phyloP scores from a whole-genome alignment of 2,888 invertebrate species.

The Spodoptera picta region DNA sequence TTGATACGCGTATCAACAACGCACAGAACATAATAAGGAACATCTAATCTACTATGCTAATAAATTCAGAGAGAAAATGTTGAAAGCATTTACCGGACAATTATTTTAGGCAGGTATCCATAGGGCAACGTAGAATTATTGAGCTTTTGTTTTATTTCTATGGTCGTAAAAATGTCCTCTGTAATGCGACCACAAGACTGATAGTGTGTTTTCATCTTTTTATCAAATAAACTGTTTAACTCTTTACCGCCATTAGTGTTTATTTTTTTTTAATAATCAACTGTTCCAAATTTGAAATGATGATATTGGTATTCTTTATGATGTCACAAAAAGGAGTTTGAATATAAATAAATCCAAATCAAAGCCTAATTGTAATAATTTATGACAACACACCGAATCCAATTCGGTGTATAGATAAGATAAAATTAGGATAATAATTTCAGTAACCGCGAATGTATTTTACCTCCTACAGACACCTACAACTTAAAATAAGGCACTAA shows the following conservation, averaged over 20 bases:
- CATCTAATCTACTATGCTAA: slow-evolving; percentile 29
- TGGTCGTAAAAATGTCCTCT: slow-evolving; percentile 48
- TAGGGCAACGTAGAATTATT: slow-evolving; percentile 44
- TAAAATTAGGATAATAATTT: slow-evolving; percentile 28
- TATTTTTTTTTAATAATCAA: slow-evolving; percentile 19
- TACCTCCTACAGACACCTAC: slow-evolving; percentile 29
- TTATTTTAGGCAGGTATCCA: slow-evolving; percentile 53
- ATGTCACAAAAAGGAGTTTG: slow-evolving; percentile 7
- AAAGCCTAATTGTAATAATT: slow-evolving; percentile 19
- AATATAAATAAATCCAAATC: slow-evolving; percentile 13
- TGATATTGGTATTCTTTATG: slow-evolving; percentile 5
- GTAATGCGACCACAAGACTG: slow-evolving; percentile 37
- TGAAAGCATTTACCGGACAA: slow-evolving; percentile 59
- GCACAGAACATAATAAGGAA: no score
- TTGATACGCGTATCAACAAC: no score
- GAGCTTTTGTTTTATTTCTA: slow-evolving; percentile 40
- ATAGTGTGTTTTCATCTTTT: slow-evolving; percentile 43
- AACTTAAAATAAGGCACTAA: slow-evolving; percentile 14
- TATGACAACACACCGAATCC: slow-evolving; percentile 8
- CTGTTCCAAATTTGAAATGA: slow-evolving; percentile 16
- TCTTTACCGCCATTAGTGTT: slow-evolving; percentile 9
- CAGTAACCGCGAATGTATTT: slow-evolving; percentile 25
- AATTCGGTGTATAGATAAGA: slow-evolving; percentile 17
- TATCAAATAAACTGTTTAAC: slow-evolving; percentile 47
- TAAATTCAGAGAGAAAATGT: slow-evolving; percentile 56